Conservation (phyloP, 2,888 invertebrate species). For the Graphium colonna region DNA sequence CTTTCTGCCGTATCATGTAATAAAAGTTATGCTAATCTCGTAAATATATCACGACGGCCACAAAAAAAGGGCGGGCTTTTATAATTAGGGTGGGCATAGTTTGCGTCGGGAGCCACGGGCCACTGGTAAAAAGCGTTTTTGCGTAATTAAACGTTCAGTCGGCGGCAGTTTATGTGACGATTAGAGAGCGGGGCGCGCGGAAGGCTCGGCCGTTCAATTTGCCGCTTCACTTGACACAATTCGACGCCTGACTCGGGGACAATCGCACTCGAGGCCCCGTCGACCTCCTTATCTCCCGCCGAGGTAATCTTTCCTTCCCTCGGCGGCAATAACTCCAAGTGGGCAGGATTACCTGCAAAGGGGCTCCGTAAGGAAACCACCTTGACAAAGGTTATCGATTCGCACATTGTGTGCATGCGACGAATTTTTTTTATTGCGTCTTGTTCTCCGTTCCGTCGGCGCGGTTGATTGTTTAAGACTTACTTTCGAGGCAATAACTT, state of each 20-base stretch:
- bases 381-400: constrained; percentile 76
- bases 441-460: constrained; percentile 33
- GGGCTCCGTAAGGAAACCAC: constrained; percentile 73
- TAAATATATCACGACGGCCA: too few relatives aligned
- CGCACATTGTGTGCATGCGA: constrained; percentile 66
- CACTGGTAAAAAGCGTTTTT: constrained; percentile 55
- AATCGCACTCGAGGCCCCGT: constrained; percentile 78
- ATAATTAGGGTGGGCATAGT: too few relatives aligned
- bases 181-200: constrained; percentile 73
- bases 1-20: too few relatives aligned
- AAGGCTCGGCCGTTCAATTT: constrained; percentile 79
- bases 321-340: constrained; percentile 79
- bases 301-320: constrained; percentile 80
- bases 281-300: constrained; percentile 79
- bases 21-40: too few relatives aligned
- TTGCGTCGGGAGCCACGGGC: constrained; percentile 11
- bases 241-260: constrained; percentile 80
- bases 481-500: too few relatives aligned
- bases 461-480: too few relatives aligned
- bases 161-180: constrained; percentile 75
- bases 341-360: constrained; percentile 79
- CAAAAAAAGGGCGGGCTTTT: too few relatives aligned
- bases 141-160: constrained; percentile 72
- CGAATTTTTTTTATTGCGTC: constrained; percentile 53
- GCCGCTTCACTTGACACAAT: constrained; percentile 80